phyloP scores from a whole-genome alignment of 2,797 vertebrate species.

The Myotis daubentonii region DNA sequence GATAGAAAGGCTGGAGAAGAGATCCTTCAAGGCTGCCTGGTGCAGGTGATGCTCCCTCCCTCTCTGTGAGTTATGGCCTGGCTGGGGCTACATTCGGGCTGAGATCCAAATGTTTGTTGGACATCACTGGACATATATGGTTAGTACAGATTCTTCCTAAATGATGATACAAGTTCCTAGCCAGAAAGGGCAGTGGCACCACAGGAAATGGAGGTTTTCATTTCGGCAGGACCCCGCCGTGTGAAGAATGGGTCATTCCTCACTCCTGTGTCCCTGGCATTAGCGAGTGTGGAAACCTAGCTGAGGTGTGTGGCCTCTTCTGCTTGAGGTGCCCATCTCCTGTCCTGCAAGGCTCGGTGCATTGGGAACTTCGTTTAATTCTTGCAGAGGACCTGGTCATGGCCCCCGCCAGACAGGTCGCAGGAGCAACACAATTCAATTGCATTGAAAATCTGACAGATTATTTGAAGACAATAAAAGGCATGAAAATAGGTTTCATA shows the following conservation, averaged over 20 bases:
- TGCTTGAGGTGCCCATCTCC: rapidly evolving
- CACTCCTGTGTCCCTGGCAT: rapidly evolving
- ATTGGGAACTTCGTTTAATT: rapidly evolving
- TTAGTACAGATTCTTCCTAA: background rate
- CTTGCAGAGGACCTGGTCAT: background rate
- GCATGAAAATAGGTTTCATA: background rate
- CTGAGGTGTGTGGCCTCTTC: background rate
- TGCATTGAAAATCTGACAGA: background rate
- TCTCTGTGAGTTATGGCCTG: rapidly evolving
- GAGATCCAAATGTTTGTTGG: background rate
- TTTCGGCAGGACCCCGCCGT: background rate
- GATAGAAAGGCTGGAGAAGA: background rate
- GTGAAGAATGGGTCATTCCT: background rate
- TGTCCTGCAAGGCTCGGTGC: background rate
- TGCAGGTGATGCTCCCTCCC: rapidly evolving
- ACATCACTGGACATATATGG: background rate
- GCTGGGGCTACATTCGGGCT: background rate
- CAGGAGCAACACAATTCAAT: background rate
- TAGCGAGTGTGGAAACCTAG: rapidly evolving
- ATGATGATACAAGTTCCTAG: background rate
- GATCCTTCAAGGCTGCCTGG: background rate
- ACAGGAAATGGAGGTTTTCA: background rate
- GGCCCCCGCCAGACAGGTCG: background rate
- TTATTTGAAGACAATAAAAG: background rate
- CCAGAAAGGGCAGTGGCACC: background rate